phyloP scores from a whole-genome alignment of 2,797 vertebrate species.

The Microctenopoma stevenorrisi region DNA sequence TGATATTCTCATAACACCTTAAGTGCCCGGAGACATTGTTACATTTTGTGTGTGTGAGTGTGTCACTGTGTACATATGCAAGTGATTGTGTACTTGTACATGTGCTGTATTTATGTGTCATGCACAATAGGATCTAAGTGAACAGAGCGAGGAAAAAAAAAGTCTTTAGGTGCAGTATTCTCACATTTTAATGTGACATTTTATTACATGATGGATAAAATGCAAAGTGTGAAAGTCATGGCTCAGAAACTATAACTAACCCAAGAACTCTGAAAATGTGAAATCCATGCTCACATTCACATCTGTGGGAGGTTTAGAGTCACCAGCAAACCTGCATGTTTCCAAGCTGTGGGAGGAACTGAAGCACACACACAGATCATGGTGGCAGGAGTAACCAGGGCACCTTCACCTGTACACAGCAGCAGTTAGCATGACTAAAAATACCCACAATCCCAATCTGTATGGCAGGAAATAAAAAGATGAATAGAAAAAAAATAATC shows the following conservation, averaged over 20 bases:
- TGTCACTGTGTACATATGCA: background rate
- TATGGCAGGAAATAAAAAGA: no score
- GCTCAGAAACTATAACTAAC: background rate
- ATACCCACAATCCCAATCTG: no score
- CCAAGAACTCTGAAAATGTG: background rate
- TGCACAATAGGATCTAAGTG: background rate
- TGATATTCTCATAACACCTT: conserved; percentile 61
- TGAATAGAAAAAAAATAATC: no score
- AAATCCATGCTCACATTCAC: no score
- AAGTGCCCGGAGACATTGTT: conserved; percentile 33
- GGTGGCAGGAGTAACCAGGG: no score
- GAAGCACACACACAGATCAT: no score
- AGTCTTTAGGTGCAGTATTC: background rate
- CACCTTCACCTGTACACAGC: no score
- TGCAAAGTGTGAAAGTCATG: background rate
- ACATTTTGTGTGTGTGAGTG: conserved; percentile 6
- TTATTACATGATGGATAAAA: background rate
- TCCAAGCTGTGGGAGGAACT: no score
- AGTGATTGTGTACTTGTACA: background rate
- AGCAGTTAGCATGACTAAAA: no score
- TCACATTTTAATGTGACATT: conserved; percentile 4
- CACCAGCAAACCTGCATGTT: no score
- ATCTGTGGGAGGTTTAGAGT: no score
- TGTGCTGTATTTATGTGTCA: conserved; percentile 11
- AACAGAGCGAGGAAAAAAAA: background rate